These are phyloP conservation scores for Scolopax rusticola DNA, from an alignment of 2,797 vertebrate species.

Conservation along the genomic window DNA sequence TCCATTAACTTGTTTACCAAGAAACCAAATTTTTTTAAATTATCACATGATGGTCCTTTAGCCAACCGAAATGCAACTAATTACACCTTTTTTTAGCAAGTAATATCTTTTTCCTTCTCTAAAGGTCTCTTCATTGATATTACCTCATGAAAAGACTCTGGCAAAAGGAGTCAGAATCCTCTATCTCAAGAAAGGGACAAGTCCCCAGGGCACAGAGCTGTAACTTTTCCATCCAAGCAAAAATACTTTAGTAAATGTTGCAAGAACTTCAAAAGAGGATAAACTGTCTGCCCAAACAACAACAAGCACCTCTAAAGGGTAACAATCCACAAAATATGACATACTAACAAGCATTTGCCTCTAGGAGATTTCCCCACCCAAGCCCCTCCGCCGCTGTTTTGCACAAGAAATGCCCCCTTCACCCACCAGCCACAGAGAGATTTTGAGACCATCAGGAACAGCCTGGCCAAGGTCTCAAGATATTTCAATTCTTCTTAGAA, in stretches of 20 bases:
- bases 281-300: not conserved
- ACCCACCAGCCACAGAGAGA: not conserved
- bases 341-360: not conserved
- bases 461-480: not conserved
- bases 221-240: not conserved
- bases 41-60: slow-evolving; percentile 17
- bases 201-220: not conserved
- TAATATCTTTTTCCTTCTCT: not conserved
- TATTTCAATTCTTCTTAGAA: not conserved
- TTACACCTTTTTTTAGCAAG: not conserved
- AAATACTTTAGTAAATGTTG: not conserved
- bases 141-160: not conserved
- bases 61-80: slow-evolving; percentile 23
- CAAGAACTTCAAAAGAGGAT: not conserved
- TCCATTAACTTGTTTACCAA: slow-evolving; percentile 51
- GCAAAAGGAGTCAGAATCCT: not conserved
- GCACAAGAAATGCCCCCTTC: not conserved
- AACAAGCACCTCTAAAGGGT: not conserved
- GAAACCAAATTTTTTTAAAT: not conserved
- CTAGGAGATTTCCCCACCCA: not conserved
- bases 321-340: not conserved
- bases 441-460: not conserved
- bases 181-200: not conserved
- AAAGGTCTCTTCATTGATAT: not conserved
- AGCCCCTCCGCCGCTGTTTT: not conserved